Evolutionary conservation across 1,140 invertebrate genomes (phyloP).

Genomic region (Microplitis demolitor): DNA sequence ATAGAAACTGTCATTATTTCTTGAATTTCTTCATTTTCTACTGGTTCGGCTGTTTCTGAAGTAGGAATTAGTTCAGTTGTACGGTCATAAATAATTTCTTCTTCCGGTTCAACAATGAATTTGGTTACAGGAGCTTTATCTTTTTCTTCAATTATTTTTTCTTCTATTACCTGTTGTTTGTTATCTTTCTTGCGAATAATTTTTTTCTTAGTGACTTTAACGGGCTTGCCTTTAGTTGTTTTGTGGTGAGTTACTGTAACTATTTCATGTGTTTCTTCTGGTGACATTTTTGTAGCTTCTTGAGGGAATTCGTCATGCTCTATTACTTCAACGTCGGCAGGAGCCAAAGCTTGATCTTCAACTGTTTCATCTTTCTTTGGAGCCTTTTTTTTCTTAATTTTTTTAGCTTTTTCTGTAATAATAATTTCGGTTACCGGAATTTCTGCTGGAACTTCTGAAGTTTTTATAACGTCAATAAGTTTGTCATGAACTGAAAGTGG

Average conservation of each 20-base stretch:
- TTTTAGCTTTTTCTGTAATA: neutral
- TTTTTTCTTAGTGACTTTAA: slow-evolving; percentile 24
- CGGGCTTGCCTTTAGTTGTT: slow-evolving; percentile 35
- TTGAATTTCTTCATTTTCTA: neutral
- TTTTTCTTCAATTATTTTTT: slow-evolving; percentile 50
- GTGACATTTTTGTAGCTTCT: neutral
- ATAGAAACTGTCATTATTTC: slow-evolving; percentile 31
- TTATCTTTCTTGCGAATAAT: slow-evolving; percentile 17
- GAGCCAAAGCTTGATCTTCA: too few species aligned
- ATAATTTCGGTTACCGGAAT: neutral
- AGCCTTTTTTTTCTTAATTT: neutral
- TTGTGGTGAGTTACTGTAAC: slow-evolving; percentile 34
- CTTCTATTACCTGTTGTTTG: slow-evolving; percentile 55
- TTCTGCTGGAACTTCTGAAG: neutral
- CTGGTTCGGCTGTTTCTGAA: neutral
- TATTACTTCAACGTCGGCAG: neutral
- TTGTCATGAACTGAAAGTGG: neutral
- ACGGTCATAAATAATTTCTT: slow-evolving; percentile 22
- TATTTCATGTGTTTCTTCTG: slow-evolving; percentile 30
- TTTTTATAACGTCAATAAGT: neutral
- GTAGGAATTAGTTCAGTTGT: neutral
- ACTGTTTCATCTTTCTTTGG: too few species aligned
- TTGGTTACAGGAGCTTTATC: slow-evolving; percentile 22
- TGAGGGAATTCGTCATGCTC: neutral
- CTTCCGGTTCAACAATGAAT: slow-evolving; percentile 15